These are phyloP conservation scores for Timandra comae DNA, from an alignment of 2,888 invertebrate genomes.

Conservation along the genomic window DNA sequence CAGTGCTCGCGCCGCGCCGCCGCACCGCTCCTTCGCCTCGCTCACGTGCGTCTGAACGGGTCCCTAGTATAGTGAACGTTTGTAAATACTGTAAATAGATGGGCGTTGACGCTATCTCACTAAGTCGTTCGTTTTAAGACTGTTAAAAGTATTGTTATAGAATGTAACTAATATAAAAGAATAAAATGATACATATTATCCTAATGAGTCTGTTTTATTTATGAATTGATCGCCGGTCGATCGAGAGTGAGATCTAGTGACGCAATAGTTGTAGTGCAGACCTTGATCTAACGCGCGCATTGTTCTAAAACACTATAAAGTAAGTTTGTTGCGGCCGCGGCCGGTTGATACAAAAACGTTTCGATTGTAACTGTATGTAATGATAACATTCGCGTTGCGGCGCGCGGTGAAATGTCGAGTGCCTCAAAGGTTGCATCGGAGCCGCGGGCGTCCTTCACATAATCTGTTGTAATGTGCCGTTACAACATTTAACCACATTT, in stretches of 20 bases:
- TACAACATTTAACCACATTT: slow-evolving; percentile 29
- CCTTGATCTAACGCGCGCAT: slow-evolving; percentile 23
- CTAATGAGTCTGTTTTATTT: slow-evolving; percentile 14
- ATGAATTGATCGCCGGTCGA: slow-evolving; percentile 12
- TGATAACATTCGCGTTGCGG: slow-evolving; percentile 7
- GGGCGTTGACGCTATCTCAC: slow-evolving; percentile 63
- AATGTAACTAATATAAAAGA: slow-evolving; percentile 65
- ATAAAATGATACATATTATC: slow-evolving; percentile 44
- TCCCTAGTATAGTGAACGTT: slow-evolving; percentile 12
- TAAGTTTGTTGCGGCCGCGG: slow-evolving; percentile 16
- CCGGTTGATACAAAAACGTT: slow-evolving; percentile 16
- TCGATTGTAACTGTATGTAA: slow-evolving; percentile 19
- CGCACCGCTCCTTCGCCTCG: slow-evolving; percentile 49
- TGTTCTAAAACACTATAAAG: slow-evolving; percentile 21
- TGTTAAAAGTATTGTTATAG: slow-evolving; percentile 75
- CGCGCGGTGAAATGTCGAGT: slow-evolving; percentile 29
- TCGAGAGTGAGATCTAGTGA: slow-evolving; percentile 22
- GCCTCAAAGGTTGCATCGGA: slow-evolving; percentile 28
- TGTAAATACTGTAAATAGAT: slow-evolving; percentile 66
- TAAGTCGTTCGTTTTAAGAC: slow-evolving; percentile 75
- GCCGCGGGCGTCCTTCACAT: slow-evolving; percentile 28
- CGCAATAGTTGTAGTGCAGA: slow-evolving; percentile 11
- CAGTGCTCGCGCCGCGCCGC: slow-evolving; percentile 46
- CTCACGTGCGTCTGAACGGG: slow-evolving; percentile 58
- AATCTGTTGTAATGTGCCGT: slow-evolving; percentile 21